These are phyloP conservation scores for Melanotaenia pygmaea DNA, from an alignment of 2,797 vertebrate genomes.

Conservation along the genomic window DNA sequence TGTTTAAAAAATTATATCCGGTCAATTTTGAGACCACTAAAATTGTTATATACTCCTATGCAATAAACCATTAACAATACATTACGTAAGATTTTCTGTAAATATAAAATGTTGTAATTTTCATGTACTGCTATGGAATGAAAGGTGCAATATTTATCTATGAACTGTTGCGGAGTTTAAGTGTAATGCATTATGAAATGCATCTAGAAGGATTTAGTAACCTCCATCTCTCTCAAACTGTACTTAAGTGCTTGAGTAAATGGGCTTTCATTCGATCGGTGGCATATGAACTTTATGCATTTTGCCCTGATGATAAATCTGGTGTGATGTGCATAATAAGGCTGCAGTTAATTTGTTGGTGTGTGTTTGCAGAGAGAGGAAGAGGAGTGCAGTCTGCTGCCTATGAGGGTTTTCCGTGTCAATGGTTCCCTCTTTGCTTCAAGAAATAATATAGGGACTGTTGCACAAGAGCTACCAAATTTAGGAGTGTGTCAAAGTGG, in stretches of 20 bases:
- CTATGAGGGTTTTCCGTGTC: constrained; percentile 63
- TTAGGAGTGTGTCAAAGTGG: constrained; percentile 41
- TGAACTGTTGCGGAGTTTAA: too few relatives aligned
- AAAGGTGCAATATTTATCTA: too few relatives aligned
- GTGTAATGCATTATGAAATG: neutral
- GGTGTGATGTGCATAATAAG: constrained; percentile 3
- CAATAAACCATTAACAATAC: neutral
- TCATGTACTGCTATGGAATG: too few relatives aligned
- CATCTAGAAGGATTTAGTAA: neutral
- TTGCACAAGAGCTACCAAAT: constrained; percentile 51
- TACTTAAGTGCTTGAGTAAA: neutral
- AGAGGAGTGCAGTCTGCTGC: constrained; percentile 38
- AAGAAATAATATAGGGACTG: constrained; percentile 60
- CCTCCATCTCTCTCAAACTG: neutral
- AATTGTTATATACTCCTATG: neutral
- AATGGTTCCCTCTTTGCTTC: constrained; percentile 50
- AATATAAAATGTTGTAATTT: too few relatives aligned
- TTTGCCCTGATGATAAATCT: neutral
- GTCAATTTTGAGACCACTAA: too few relatives aligned
- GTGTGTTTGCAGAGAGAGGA: constrained; percentile 23
- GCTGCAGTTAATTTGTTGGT: constrained; percentile 22
- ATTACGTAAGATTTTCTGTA: neutral
- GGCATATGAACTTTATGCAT: constrained; percentile 8
- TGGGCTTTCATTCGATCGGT: neutral
- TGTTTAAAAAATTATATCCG: too few relatives aligned